Conservation (phyloP, 2,888 invertebrate genomes). For the Panopea generosa region DNA sequence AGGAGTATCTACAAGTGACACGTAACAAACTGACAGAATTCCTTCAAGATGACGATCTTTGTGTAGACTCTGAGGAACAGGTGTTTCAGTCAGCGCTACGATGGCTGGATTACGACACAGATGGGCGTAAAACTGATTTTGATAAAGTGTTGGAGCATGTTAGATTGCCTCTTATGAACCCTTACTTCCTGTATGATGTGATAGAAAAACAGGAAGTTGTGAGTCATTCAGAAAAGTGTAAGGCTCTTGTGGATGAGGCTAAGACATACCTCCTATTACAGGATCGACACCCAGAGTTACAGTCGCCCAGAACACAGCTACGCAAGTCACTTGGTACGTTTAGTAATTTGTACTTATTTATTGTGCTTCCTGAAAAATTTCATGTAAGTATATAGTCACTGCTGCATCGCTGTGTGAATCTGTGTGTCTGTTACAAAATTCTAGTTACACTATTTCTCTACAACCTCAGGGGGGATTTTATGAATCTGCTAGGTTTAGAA, state of each 20-base stretch:
- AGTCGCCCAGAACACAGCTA: constrained; percentile 84
- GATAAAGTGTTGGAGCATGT: constrained; percentile 85
- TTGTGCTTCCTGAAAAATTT: too few relatives aligned
- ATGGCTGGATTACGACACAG: constrained; percentile 94
- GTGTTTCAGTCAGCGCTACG: constrained; percentile 91
- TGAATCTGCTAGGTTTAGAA: too few relatives aligned
- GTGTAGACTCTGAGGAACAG: constrained; percentile 95
- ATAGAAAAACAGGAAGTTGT: constrained; percentile 85
- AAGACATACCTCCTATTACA: constrained; percentile 86
- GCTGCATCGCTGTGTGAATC: not conserved
- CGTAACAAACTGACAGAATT: constrained; percentile 92
- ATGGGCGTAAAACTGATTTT: constrained; percentile 87
- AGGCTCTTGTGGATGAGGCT: constrained; percentile 85
- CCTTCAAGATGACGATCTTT: constrained; percentile 95
- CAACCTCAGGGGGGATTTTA: too few relatives aligned
- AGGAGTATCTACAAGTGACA: constrained; percentile 94
- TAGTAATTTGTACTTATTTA: not conserved
- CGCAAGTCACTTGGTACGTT: constrained; percentile 83
- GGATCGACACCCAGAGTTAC: constrained; percentile 85
- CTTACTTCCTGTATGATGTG: constrained; percentile 86
- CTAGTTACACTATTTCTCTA: too few relatives aligned
- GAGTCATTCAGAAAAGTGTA: constrained; percentile 83
- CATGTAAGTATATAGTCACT: too few relatives aligned
- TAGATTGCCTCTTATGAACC: constrained; percentile 86
- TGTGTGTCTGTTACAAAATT: too few relatives aligned